These are phyloP conservation scores for Galerucella pusilla DNA, from an alignment of 2,888 invertebrate genomes.

Conservation along the genomic window DNA sequence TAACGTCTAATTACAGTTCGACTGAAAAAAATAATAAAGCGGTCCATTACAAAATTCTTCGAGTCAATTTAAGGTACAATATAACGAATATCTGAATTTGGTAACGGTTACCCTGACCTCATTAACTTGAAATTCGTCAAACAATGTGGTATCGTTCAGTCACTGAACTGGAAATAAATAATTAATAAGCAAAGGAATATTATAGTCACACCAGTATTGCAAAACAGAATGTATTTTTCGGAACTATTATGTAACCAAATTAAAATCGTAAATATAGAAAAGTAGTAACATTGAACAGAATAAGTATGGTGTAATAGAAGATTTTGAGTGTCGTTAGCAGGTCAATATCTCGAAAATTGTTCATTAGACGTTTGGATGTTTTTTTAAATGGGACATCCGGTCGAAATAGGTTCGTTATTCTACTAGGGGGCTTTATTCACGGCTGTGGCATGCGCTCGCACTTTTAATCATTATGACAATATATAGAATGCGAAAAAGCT, in stretches of 20 bases:
- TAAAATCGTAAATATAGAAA: neutral
- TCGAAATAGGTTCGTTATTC: no score
- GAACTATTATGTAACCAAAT: conserved; percentile 7
- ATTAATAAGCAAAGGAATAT: conserved; percentile 5
- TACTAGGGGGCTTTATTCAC: no score
- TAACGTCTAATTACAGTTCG: neutral
- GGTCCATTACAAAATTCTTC: neutral
- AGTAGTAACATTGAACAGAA: neutral
- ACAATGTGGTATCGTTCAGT: conserved; percentile 24
- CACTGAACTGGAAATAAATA: conserved; percentile 19
- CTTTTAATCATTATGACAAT: no score
- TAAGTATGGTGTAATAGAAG: neutral
- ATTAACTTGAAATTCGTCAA: conserved; percentile 24
- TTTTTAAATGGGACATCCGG: no score
- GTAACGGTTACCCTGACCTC: conserved; percentile 23
- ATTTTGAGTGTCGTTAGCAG: neutral
- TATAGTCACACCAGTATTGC: neutral
- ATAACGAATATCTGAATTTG: neutral
- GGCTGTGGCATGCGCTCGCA: no score
- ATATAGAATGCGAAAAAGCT: no score
- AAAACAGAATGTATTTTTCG: neutral
- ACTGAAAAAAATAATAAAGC: neutral
- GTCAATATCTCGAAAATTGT: no score
- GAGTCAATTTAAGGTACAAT: neutral
- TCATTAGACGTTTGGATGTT: no score